A percentile compares a stretch with the other conserved stretches of the same genome.
phyloP scores from a whole-genome alignment of 2,888 invertebrate species.

The Hesperia comma region DNA sequence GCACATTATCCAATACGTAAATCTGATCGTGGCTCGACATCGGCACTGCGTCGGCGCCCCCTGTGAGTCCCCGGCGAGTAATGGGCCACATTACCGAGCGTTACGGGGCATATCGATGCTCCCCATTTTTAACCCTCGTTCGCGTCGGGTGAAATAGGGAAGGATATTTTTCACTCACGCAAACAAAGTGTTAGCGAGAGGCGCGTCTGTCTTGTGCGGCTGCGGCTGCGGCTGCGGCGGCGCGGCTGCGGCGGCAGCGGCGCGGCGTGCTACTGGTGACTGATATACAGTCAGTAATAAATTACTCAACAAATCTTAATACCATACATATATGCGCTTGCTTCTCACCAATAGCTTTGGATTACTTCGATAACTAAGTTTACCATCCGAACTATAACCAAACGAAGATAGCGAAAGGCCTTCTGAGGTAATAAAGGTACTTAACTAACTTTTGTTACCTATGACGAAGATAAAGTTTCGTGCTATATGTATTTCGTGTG shows the following conservation, averaged over 20 bases:
- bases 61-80: conserved; percentile 21
- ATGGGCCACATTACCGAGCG: conserved; percentile 27
- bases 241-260: not conserved
- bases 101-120: conserved; percentile 29
- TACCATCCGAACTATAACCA: too few relatives aligned
- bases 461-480: too few relatives aligned
- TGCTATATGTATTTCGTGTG: too few relatives aligned
- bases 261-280: too few relatives aligned
- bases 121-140: conserved; percentile 31
- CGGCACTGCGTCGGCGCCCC: conserved; percentile 17
- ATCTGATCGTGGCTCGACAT: not conserved
- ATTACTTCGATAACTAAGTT: too few relatives aligned
- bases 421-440: too few relatives aligned
- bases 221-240: not conserved
- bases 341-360: too few relatives aligned
- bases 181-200: conserved; percentile 32
- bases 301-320: too few relatives aligned
- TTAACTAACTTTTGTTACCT: too few relatives aligned
- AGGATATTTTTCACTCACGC: conserved; percentile 36
- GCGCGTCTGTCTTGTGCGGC: conserved; percentile 15
- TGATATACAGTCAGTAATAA: too few relatives aligned
- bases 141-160: conserved; percentile 27
- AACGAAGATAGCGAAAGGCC: too few relatives aligned
- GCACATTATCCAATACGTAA: not conserved
- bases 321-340: too few relatives aligned